Base-by-base conservation (phyloP, 2,888 invertebrate genomes). In the Diadegma fenestrale region DNA sequence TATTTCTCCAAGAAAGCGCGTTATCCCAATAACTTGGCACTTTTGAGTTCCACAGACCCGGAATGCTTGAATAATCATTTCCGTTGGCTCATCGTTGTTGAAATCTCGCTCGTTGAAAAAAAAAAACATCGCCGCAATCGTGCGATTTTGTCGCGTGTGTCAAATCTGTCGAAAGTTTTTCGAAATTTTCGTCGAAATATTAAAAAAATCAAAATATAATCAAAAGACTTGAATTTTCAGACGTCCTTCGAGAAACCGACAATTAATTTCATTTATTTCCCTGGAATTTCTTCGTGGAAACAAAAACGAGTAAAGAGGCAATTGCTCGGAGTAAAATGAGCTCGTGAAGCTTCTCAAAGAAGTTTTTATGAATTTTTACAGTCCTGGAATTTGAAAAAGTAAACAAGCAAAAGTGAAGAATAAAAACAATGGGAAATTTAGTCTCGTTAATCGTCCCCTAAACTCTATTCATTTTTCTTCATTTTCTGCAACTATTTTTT, bases 401-500 rank as follows among this genome's bases (percentile, higher is more conserved):
- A n/a, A n/a, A n/a, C n/a, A n/a, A n/a, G n/a, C n/a, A n/a, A n/a
- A n/a, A n/a, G n/a, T n/a, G n/a, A n/a, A n/a, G n/a, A n/a, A n/a
- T n/a, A n/a, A 58, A 5, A 58, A 58, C 6, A 48, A 48, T 22
- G 0, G 22, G 22, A 22, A 8, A 12, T 58, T 58, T 58, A 14
- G 26, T 14, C 14, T 26, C 14, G 14, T 14, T 58, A 54, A 58
- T 58, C 6, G 26, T 26, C 26, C 19, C 22, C 58, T 58, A 26
- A 26, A 58, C 14, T 26, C 5, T 26, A 54, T 51, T n/a, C 37
- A 1, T 66, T 76, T 17, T 45, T 17, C 33, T 43, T 64, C 17
- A n/a, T 61, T 43, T 51, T 14, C 6, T 58, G 4, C 54, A 14
- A 37, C 37, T 14, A 43, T 58, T 61, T 41, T 85, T 85, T 66